Evolutionary conservation across 2,113 vertebrate species (phyloP).

Genomic region (Myodes glareolus): DNA sequence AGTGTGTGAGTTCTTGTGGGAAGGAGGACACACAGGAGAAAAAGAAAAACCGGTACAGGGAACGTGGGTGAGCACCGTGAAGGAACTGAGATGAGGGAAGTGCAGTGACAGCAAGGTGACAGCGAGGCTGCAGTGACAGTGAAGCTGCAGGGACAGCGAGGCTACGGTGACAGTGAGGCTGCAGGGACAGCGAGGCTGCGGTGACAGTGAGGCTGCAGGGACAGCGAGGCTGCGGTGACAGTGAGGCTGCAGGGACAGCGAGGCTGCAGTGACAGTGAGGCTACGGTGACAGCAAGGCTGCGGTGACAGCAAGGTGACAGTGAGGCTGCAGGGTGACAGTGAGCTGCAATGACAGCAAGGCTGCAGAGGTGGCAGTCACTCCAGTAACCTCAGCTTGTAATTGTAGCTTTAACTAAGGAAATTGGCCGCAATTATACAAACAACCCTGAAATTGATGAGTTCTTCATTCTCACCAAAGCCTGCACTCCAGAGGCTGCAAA

Average conservation of each 20-base stretch:
- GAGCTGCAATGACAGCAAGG: neutral
- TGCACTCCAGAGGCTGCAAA: neutral
- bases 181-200: too few relatives aligned
- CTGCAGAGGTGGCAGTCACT: neutral
- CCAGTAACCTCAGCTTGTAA: fast-evolving
- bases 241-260: too few relatives aligned
- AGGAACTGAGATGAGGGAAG: neutral
- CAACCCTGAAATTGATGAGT: too few relatives aligned
- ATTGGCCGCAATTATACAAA: fast-evolving
- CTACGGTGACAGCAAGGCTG: fast-evolving
- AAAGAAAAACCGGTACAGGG: neutral
- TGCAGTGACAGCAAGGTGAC: neutral
- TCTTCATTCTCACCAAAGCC: neutral
- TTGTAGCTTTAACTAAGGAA: neutral
- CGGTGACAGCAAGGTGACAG: too few relatives aligned
- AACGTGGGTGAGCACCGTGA: fast-evolving
- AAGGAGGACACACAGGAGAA: neutral
- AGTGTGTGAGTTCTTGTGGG: fast-evolving
- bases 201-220: neutral
- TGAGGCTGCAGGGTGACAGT: too few relatives aligned
- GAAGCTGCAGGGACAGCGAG: neutral
- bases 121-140: too few relatives aligned
- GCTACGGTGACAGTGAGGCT: neutral
- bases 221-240: neutral
- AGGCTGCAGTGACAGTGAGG: neutral